These are phyloP conservation scores for Nettapus auritus DNA, from an alignment of 2,113 vertebrate genomes.

Conservation along the genomic window DNA sequence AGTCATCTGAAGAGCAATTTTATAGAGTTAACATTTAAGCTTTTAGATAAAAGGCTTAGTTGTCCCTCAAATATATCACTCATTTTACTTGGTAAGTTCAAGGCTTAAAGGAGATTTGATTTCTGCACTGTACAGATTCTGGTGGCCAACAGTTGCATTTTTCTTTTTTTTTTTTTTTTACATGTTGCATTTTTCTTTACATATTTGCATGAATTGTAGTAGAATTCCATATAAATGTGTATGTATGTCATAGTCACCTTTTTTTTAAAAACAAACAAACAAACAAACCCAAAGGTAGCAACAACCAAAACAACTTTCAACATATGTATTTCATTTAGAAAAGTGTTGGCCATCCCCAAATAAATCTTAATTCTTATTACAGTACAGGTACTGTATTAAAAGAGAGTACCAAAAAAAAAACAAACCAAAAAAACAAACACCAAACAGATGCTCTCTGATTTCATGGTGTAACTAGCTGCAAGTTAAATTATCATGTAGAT, in stretches of 20 bases:
- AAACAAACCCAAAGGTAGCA: not conserved
- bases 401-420: not conserved
- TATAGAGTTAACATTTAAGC: not conserved
- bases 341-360: not conserved
- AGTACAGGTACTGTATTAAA: not conserved
- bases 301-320: not conserved
- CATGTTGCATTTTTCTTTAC: not conserved
- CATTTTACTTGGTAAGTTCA: not conserved
- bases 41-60: not conserved
- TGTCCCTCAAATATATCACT: not conserved
- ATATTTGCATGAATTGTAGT: not conserved
- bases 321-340: not conserved
- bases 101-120: not conserved
- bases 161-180: not conserved
- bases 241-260: not conserved
- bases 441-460: not conserved
- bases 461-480: not conserved
- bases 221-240: not conserved
- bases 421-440: not conserved
- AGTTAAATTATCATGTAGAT: not conserved
- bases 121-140: not conserved
- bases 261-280: not conserved
- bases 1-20: not conserved
- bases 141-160: fast-evolving
- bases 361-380: not conserved